Evolutionary conservation across 2,113 vertebrate species (phyloP).

Genomic region (Pavo muticus): DNA sequence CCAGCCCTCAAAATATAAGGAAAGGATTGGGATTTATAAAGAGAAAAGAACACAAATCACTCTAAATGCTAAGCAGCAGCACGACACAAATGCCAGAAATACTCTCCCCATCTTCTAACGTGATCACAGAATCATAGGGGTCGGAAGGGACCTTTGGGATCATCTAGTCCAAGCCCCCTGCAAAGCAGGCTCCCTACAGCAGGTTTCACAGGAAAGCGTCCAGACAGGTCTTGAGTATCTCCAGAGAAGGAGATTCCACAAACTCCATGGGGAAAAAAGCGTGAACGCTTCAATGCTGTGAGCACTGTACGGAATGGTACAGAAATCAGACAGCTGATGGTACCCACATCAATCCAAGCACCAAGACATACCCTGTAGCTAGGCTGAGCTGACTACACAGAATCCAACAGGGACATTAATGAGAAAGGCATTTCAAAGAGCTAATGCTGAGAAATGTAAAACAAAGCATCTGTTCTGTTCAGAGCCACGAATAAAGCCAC

Average conservation of each 20-base stretch:
- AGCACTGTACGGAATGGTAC: rapidly evolving
- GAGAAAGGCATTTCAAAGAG: not conserved
- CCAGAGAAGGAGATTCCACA: not conserved
- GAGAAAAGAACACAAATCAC: not conserved
- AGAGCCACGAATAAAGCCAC: rapidly evolving
- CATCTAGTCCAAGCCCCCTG: not conserved
- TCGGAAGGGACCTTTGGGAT: not conserved
- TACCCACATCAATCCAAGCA: not conserved
- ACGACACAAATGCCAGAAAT: not conserved
- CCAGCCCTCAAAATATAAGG: not conserved
- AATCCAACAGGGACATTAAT: rapidly evolving
- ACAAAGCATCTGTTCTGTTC: rapidly evolving
- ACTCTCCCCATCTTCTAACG: not conserved
- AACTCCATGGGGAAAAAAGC: rapidly evolving
- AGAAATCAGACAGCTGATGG: not conserved
- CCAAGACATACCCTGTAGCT: not conserved
- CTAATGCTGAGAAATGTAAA: not conserved
- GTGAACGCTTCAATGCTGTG: rapidly evolving
- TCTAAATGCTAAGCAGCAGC: not conserved
- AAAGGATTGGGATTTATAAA: not conserved
- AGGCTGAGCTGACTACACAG: not conserved
- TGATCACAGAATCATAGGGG: rapidly evolving
- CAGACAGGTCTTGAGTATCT: not conserved
- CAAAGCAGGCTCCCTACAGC: not conserved
- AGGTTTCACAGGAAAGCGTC: not conserved